Percentiles rank a stretch among this genome's conserved stretches.
Evolutionary conservation across 2,888 invertebrate species (phyloP).

Genomic region (Ctena decussata): DNA sequence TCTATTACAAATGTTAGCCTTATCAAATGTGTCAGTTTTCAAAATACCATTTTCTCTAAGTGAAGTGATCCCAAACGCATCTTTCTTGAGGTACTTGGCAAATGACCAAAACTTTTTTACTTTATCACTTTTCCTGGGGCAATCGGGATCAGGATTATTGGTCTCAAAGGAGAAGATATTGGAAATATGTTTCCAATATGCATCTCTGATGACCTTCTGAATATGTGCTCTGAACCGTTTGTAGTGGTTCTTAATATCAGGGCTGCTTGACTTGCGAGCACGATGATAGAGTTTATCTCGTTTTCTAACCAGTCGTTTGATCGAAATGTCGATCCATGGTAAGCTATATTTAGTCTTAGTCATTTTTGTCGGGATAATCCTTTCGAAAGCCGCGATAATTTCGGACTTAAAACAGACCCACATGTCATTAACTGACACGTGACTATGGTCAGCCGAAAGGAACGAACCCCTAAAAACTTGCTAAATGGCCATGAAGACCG

Average conservation of each 20-base stretch:
- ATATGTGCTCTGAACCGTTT: too few species aligned
- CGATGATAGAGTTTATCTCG: too few species aligned
- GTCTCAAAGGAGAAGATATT: neutral
- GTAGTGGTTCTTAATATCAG: too few species aligned
- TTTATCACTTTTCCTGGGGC: neutral
- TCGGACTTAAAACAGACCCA: neutral
- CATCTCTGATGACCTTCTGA: too few species aligned
- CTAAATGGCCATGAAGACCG: too few species aligned
- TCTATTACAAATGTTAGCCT: neutral
- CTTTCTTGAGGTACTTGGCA: too few species aligned
- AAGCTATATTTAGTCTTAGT: neutral
- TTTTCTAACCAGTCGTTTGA: neutral
- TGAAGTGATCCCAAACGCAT: neutral
- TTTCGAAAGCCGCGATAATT: neutral
- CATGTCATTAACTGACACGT: too few species aligned
- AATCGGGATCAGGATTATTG: neutral
- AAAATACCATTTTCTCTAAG: neutral
- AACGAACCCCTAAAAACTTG: too few species aligned
- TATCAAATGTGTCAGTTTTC: neutral
- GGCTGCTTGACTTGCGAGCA: neutral
- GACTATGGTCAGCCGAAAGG: neutral
- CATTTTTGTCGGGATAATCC: too few species aligned
- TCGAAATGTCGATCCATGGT: neutral
- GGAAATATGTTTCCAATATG: neutral
- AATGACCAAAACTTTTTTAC: neutral